Evolutionary conservation across 1,140 invertebrate genomes (phyloP), one percentile per base, ranked within the genome.

Genomic region (Melanaphis sacchari): DNA sequence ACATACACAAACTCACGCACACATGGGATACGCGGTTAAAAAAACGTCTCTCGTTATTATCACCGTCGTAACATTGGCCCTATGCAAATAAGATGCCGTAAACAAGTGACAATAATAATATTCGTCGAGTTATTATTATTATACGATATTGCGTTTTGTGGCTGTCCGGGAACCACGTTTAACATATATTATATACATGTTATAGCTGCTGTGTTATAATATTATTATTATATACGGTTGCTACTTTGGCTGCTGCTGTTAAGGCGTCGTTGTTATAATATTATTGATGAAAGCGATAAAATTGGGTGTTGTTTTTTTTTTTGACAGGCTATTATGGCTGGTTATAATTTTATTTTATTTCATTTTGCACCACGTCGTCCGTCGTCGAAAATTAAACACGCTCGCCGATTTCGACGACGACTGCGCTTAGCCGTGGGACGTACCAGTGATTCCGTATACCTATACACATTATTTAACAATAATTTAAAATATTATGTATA

Each of bases 41-140:
- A 43, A 36, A 52, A 49, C 21, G 85, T 49, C 43, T 89, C 46
- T 24, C 87, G 46, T 31, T 36, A n/a, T 88, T n/a, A 36, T 89
- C 36, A 36, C n/a, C 46, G 8, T 52, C 87, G 87, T 52, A 52
- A 52, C 46, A 52, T 89, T 91, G 38, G 90, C 24, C 38, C 52
- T 91, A 91, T 91, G 90, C 90, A 91, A 91, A 91, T 91, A 91
- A 91, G 90, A 91, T 22, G 90, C 90, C 90, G 54, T 91, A 91
- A 91, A 91, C n/a, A 91, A 91, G 52, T 91, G 90, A 91, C 90
- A 76, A 91, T 91, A 76, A 91, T 91, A 89, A 89, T 89, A 89
- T 52, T 89, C 46, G n/a, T 89, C 46, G n/a, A 43, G 46, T 89
- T 89, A 89, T 88, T 52, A 88, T 88, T 88, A 41, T 88, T 88